Evolutionary conservation across 2,113 vertebrate species (phyloP).

Genomic region (Chiloscyllium plagiosum): DNA sequence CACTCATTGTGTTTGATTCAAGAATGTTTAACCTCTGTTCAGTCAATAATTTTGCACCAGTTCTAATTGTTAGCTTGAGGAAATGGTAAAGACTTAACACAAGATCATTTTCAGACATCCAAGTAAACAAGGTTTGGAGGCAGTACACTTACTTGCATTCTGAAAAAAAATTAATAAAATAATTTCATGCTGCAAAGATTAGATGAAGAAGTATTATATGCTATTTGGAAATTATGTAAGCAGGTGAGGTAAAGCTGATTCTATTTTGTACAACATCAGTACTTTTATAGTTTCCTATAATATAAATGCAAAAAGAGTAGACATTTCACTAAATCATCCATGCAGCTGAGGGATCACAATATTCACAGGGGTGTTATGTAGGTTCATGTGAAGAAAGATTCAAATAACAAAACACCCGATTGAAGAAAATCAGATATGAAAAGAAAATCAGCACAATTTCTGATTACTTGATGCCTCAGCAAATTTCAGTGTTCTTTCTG

Average conservation of each 20-base stretch:
- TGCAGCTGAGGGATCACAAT: neutral
- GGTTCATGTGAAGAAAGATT: neutral
- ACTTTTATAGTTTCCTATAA: neutral
- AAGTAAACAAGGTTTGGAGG: neutral
- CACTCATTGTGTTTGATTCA: neutral
- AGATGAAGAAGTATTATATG: neutral
- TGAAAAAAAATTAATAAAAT: neutral
- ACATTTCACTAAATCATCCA: neutral
- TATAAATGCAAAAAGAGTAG: neutral
- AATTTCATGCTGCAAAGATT: neutral
- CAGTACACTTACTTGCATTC: neutral
- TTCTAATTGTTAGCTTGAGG: neutral
- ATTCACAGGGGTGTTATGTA: neutral
- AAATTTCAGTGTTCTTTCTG: neutral
- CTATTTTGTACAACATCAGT: neutral
- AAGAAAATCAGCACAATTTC: neutral
- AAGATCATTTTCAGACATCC: neutral
- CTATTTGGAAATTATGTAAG: neutral
- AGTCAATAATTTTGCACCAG: neutral
- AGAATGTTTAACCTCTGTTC: neutral
- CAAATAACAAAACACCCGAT: neutral
- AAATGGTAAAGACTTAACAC: neutral
- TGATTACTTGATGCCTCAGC: slow-evolving; percentile 1
- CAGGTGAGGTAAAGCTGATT: neutral
- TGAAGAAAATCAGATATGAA: neutral